These are phyloP conservation scores for Pachyuromys duprasi DNA, from an alignment of 2,797 vertebrate genomes.

Conservation along the genomic window DNA sequence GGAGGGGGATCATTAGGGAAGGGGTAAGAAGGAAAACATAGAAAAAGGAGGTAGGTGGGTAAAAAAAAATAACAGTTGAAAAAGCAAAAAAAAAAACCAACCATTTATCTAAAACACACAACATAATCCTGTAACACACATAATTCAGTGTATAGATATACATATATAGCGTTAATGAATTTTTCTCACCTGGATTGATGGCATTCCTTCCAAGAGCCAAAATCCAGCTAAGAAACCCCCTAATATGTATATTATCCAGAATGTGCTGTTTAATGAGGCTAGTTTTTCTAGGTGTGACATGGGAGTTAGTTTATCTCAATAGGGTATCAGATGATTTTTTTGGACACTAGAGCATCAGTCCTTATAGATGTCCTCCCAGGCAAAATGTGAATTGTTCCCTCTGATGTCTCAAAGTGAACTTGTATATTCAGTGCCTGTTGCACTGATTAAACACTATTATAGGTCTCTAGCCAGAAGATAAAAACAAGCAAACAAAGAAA, in stretches of 20 bases:
- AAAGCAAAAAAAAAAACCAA: neutral
- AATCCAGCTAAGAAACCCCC: neutral
- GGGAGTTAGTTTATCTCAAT: neutral
- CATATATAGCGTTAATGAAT: neutral
- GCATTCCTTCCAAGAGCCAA: neutral
- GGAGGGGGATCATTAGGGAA: neutral
- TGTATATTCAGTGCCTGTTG: neutral
- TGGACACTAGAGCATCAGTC: neutral
- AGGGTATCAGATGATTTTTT: neutral
- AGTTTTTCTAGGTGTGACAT: too few species aligned
- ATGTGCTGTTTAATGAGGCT: neutral
- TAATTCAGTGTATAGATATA: neutral
- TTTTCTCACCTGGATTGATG: neutral
- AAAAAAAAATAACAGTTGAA: neutral
- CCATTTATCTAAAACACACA: neutral
- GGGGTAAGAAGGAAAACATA: neutral
- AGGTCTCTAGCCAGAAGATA: neutral
- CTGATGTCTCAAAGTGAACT: neutral
- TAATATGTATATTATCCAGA: neutral
- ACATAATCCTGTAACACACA: neutral
- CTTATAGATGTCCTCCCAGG: neutral
- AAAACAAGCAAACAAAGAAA: neutral
- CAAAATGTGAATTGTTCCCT: neutral
- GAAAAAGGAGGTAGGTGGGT: neutral
- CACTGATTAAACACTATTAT: neutral